These are phyloP conservation scores for Marmota flaviventris DNA, from an alignment of 2,113 vertebrate species.

Conservation along the genomic window DNA sequence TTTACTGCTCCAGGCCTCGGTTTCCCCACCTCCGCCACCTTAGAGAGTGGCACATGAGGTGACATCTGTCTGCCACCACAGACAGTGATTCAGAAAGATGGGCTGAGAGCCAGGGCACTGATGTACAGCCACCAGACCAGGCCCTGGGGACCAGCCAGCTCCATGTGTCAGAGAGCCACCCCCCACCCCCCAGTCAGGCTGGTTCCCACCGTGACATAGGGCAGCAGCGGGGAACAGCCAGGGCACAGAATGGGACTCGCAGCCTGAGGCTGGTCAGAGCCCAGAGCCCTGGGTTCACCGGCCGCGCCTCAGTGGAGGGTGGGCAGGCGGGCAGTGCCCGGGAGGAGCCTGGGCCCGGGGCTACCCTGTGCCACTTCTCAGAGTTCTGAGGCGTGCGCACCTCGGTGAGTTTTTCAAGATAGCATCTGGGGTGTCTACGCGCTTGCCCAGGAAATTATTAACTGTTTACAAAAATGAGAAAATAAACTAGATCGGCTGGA, in stretches of 20 bases:
- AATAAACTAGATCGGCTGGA: not conserved
- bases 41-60: rapidly evolving
- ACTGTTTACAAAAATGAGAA: not conserved
- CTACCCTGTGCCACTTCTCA: too few relatives aligned
- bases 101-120: not conserved
- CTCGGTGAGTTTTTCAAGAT: too few relatives aligned
- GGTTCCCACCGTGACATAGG: too few relatives aligned
- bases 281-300: too few relatives aligned
- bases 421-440: rapidly evolving
- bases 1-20: not conserved
- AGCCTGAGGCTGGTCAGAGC: too few relatives aligned
- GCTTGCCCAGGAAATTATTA: not conserved
- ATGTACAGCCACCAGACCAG: not conserved
- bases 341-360: too few relatives aligned
- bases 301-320: too few relatives aligned
- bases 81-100: not conserved
- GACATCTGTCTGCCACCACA: not conserved
- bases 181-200: too few relatives aligned
- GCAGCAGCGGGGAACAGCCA: not conserved
- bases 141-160: rapidly evolving
- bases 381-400: too few relatives aligned
- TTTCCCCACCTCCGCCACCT: not conserved
- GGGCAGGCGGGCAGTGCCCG: rapidly evolving
- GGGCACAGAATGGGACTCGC: too few relatives aligned
- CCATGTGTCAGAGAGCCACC: not conserved